Evolutionary conservation across 2,888 invertebrate genomes (phyloP).

Genomic region (Campaea margaritaria): DNA sequence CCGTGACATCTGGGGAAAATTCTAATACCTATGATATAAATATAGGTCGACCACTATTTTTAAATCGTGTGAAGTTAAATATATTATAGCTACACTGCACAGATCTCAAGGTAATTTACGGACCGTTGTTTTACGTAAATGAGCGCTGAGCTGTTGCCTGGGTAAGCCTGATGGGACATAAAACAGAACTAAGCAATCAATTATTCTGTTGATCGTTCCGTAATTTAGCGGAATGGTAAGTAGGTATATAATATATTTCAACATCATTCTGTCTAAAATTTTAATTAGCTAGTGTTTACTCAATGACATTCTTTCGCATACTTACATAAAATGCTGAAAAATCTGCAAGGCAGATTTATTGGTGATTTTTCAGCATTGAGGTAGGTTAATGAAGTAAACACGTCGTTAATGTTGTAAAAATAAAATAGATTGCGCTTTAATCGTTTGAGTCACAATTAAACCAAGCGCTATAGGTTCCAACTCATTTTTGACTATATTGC

Average conservation of each 20-base stretch:
- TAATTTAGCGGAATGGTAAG: background rate
- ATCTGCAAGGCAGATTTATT: too few species aligned
- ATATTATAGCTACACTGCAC: constrained; percentile 52
- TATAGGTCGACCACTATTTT: constrained; percentile 69
- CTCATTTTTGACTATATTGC: too few species aligned
- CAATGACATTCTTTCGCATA: too few species aligned
- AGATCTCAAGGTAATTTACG: constrained; percentile 36
- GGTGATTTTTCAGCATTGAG: background rate
- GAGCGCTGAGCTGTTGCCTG: too few species aligned
- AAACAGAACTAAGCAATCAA: constrained; percentile 11
- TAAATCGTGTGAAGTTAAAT: constrained; percentile 63
- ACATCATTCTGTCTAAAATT: too few species aligned
- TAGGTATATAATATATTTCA: too few species aligned
- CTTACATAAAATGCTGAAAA: too few species aligned
- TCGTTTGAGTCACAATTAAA: too few species aligned
- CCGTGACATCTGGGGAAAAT: constrained; percentile 68
- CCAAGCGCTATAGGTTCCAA: too few species aligned
- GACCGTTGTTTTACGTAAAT: constrained; percentile 26
- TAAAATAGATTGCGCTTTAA: too few species aligned
- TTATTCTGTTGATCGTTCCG: constrained; percentile 4
- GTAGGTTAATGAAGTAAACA: background rate
- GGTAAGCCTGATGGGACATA: constrained; percentile 11
- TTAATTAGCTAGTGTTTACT: too few species aligned
- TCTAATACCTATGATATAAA: constrained; percentile 61
- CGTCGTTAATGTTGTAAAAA: background rate